A percentile compares a stretch with the other conserved stretches of the same genome.
Conservation (phyloP, 2,797 vertebrate species). For the Sebastes itinus region DNA sequence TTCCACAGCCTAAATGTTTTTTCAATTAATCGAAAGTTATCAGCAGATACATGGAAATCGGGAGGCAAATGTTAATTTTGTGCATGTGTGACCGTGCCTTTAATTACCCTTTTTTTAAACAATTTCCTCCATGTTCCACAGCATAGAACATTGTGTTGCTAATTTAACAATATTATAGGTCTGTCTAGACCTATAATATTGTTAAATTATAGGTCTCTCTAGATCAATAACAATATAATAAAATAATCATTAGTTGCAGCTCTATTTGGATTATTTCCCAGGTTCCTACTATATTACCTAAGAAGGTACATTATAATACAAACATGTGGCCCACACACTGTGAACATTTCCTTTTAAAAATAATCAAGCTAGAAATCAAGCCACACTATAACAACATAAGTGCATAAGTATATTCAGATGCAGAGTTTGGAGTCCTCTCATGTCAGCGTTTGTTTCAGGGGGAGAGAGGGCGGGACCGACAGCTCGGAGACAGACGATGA, state of each 20-base stretch:
- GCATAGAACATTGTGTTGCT: neutral
- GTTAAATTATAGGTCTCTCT: neutral
- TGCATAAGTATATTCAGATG: neutral
- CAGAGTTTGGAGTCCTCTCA: slow-evolving; percentile 54
- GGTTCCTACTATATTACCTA: neutral
- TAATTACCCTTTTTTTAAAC: neutral
- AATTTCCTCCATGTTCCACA: neutral
- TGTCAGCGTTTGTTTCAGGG: slow-evolving; percentile 42
- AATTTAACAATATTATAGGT: neutral
- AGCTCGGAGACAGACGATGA: slow-evolving; percentile 66
- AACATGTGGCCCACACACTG: slow-evolving; percentile 11
- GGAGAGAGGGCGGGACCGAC: slow-evolving; percentile 43
- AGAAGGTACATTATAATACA: neutral
- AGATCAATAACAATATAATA: neutral
- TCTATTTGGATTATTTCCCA: neutral
- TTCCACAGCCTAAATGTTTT: neutral
- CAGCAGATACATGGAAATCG: neutral
- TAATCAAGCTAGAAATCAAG: slow-evolving; percentile 1
- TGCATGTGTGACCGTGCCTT: neutral
- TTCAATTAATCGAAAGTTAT: neutral
- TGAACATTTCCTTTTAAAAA: slow-evolving; percentile 22
- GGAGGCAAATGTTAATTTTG: no score
- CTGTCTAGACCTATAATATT: neutral
- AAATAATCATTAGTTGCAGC: neutral
- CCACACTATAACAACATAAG: neutral